Conservation (phyloP, 2,888 invertebrate species). For the Mimachlamys varia region DNA sequence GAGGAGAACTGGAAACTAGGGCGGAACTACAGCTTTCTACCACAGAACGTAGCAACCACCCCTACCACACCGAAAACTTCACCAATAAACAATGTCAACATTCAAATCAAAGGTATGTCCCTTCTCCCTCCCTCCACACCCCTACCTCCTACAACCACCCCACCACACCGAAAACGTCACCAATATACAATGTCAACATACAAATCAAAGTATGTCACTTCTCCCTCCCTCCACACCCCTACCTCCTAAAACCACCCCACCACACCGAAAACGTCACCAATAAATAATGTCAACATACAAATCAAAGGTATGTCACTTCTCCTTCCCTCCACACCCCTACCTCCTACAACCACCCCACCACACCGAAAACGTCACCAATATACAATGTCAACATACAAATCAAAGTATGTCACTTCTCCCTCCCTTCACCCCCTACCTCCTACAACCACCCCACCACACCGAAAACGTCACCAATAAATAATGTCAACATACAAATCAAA, state of each 20-base stretch:
- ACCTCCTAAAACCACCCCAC: neutral
- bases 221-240: neutral
- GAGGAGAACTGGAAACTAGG: slow-evolving; percentile 60
- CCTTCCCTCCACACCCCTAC: neutral
- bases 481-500: neutral
- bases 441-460: neutral
- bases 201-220: neutral
- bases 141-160: neutral
- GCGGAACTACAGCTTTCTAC: slow-evolving; percentile 48
- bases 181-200: neutral
- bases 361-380: neutral
- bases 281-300: neutral
- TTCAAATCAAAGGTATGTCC: neutral
- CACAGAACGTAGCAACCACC: slow-evolving; percentile 46
- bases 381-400: neutral
- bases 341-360: neutral
- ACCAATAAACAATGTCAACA: neutral
- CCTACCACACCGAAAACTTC: neutral
- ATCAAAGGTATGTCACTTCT: neutral
- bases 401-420: neutral
- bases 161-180: no score
- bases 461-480: slow-evolving; percentile 4
- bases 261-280: neutral
- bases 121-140: neutral
- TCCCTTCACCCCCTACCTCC: no score